Conservation (phyloP, 2,113 vertebrate species). For the Toxotes jaculatrix region DNA sequence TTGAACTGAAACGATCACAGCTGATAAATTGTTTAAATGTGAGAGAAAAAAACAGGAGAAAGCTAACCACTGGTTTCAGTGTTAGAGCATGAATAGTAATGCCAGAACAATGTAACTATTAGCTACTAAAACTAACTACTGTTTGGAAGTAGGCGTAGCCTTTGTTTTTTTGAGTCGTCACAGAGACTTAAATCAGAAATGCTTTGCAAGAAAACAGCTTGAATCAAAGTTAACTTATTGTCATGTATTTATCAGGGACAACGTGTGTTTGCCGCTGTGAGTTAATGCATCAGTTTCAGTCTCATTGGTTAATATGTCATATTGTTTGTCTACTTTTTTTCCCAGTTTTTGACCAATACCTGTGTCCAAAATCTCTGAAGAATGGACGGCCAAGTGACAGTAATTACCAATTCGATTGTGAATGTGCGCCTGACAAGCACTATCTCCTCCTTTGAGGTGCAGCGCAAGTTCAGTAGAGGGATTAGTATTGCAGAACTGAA, state of each 20-base stretch:
- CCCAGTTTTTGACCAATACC: conserved; percentile 1
- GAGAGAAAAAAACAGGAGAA: rapidly evolving
- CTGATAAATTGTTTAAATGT: neutral
- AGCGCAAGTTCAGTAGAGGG: conserved; percentile 86
- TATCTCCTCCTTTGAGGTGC: conserved; percentile 84
- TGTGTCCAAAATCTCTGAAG: conserved; percentile 12
- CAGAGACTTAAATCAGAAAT: neutral
- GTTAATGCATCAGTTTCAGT: neutral
- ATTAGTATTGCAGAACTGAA: conserved; percentile 89
- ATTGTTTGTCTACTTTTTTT: conserved; percentile 11
- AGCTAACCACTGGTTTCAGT: neutral
- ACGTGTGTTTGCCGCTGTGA: neutral
- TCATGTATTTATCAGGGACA: neutral
- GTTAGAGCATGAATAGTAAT: neutral
- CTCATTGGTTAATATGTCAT: neutral
- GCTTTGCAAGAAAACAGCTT: too few relatives aligned
- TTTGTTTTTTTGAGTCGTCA: neutral
- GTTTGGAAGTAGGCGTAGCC: neutral
- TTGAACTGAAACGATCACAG: neutral
- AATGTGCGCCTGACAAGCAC: conserved; percentile 88
- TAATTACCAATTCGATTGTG: conserved; percentile 85
- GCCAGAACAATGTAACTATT: neutral
- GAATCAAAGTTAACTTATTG: neutral
- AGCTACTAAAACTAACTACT: neutral
- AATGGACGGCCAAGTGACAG: conserved; percentile 82